Base-by-base conservation (phyloP, 2,113 vertebrate genomes). In the Amblyornis subalaris region DNA sequence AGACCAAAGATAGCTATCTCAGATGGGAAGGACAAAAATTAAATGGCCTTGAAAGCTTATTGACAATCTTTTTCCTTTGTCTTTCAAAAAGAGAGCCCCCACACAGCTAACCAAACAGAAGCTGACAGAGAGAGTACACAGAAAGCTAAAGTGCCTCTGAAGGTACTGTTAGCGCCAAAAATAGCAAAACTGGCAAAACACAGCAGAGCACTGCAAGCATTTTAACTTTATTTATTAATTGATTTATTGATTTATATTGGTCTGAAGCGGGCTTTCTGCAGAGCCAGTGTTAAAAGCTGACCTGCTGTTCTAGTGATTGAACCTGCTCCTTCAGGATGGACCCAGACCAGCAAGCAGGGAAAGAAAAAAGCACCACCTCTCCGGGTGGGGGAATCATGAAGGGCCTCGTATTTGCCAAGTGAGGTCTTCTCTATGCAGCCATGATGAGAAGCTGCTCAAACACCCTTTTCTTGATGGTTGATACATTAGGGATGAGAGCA, bases 391-490 rank as follows among this genome's bases (percentile, higher is more conserved):
- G 21, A 50, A 17, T 47, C 20, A 21, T 14, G 2, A 66, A 47
- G 10, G 13, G 19, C 5, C 1, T 66, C 6, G 1, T 53, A 36
- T 28, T 66, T n/a, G 17, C 24, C 0, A 0, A 7, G 36, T 0
- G 0, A 50, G 7, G 28, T 55, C 15, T 73, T 64, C 38, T 79
- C 12, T 12, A 6, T 10, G 22, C 26, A 75, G 23, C 23, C 17
- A 3, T 14, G 24, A 35, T 24, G 25, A 58, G 40, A 57, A 73
- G 42, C 18, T 85, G 40, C 36, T 73, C 62, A 83, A 83, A 66
- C 22, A 24, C 14, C 28, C 7, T 55, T 75, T 67, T 55, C 36
- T 51, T 31, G 20, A 19, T 7, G 22, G 9, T 5, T 47, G 22
- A 7, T 15, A 14, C 5, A 6, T 48, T 54, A 38, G 25, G 18